phyloP scores from a whole-genome alignment of 92 coral and sea anemone species.

The Siderastrea siderea region DNA sequence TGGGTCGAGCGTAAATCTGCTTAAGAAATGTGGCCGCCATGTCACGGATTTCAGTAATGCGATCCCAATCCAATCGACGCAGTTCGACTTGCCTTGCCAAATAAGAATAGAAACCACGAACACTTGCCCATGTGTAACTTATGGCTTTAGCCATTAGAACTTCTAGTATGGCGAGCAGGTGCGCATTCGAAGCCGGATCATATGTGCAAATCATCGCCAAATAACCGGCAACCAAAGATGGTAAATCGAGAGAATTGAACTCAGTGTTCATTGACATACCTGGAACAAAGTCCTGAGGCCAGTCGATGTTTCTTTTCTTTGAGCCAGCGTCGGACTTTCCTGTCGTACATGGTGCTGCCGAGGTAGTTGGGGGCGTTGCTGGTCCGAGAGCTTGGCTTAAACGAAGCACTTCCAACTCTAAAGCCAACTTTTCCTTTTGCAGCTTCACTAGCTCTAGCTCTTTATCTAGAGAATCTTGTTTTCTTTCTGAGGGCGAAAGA shows the following conservation, averaged over 20 bases:
- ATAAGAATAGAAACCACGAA: slow-evolving; percentile 19
- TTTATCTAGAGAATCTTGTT: not conserved
- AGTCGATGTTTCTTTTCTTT: slow-evolving; percentile 10
- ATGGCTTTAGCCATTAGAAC: slow-evolving; percentile 12
- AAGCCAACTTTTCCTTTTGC: slow-evolving; percentile 1
- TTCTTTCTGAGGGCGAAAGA: slow-evolving; percentile 13
- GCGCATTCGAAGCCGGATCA: not conserved
- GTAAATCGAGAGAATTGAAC: slow-evolving; percentile 14
- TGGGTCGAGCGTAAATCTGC: slow-evolving; percentile 28
- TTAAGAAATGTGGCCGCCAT: slow-evolving; percentile 17
- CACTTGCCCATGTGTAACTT: slow-evolving; percentile 40
- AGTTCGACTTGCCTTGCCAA: slow-evolving; percentile 45
- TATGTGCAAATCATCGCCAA: slow-evolving; percentile 38
- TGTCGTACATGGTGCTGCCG: not conserved
- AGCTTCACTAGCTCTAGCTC: not conserved
- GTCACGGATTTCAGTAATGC: slow-evolving; percentile 13
- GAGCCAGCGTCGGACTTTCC: not conserved
- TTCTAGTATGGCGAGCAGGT: slow-evolving; percentile 29
- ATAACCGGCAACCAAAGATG: slow-evolving; percentile 35
- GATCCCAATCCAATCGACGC: slow-evolving; percentile 27
- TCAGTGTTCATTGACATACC: slow-evolving; percentile 11
- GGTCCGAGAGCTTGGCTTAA: not conserved
- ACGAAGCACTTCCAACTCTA: slow-evolving; percentile 14
- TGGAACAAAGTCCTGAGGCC: slow-evolving; percentile 20
- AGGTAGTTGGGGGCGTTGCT: not conserved